Evolutionary conservation across 92 coral and sea anemone species (phyloP).

Genomic region (Parazoanthus atlanticus): DNA sequence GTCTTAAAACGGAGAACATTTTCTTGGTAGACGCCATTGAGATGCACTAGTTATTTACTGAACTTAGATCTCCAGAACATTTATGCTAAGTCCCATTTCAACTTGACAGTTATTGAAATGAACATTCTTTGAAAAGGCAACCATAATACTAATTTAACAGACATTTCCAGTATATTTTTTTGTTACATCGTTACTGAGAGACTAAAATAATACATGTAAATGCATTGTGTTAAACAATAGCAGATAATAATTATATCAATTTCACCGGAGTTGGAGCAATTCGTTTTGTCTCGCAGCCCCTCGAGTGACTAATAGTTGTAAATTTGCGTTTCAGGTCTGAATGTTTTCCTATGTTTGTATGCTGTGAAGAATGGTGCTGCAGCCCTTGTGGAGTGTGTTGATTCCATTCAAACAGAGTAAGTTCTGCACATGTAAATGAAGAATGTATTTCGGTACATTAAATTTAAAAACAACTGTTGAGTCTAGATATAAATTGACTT

Average conservation of each 20-base stretch:
- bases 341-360: slow-evolving; percentile 91
- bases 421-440: background rate
- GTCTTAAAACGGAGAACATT: too few relatives aligned
- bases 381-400: slow-evolving; percentile 71
- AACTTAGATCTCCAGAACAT: too few relatives aligned
- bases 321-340: slow-evolving; percentile 59
- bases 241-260: too few relatives aligned
- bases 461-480: background rate
- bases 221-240: background rate
- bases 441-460: background rate
- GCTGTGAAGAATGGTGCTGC: slow-evolving; percentile 84
- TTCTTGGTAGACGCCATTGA: too few relatives aligned
- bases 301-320: background rate
- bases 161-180: background rate
- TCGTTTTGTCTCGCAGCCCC: background rate
- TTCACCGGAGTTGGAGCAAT: background rate
- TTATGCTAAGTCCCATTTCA: too few relatives aligned
- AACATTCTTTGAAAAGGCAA: background rate
- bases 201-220: background rate
- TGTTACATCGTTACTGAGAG: too few relatives aligned
- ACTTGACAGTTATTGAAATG: too few relatives aligned
- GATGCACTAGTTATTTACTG: too few relatives aligned
- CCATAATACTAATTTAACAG: background rate
- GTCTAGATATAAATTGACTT: background rate
- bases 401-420: slow-evolving; percentile 86